Base-by-base conservation (phyloP, 2,113 vertebrate species). In the Pholis gunnellus region DNA sequence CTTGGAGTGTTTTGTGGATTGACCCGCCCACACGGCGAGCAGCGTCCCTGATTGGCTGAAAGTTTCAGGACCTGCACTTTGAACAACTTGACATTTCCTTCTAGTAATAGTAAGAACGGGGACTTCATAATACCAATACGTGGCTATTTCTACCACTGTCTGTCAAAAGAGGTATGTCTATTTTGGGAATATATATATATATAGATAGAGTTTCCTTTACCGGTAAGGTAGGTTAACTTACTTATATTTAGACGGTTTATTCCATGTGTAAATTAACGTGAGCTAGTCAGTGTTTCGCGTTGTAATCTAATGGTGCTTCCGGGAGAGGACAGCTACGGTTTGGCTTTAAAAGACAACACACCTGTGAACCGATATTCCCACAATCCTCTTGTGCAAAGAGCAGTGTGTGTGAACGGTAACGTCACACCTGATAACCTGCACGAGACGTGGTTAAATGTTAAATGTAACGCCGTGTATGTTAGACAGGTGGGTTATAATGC, bases 11-110 rank as follows among this genome's bases (percentile, higher is more conserved):
- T n/a, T 3, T 9, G 0, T 0, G 0, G 11, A 38, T 40, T 6
- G 0, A 10, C 50, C 82, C 66, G 79, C 75, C 65, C 72, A 66
- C 42, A 2, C 0, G 2, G 18, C 1, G 1, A 38, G 0, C 13
- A 7, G 14, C 67, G 20, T 4, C 54, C 18, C 64, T 75, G 59
- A 83, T 88, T 85, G 89, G 89, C 68, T 74, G 6, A 18, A 11
- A 76, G 59, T 84, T 68, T 20, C 4, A n/a, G 0, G 0, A 6
- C 4, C 25, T 56, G n/a, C 6, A 46, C 72, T 81, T 80, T 72
- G 22, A 71, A 71, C 59, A 27, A 2, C 0, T 42, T 59, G 5
- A 63, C 66, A 48, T 52, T 66, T 71, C 64, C 60, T 54, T 27
- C 1, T 3, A 48, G 0, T 9, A 0, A n/a, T 0, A 11, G 7